Evolutionary conservation across 1,140 invertebrate genomes (phyloP), one percentile per base, ranked within the genome.

Genomic region (Tenebrio molitor): DNA sequence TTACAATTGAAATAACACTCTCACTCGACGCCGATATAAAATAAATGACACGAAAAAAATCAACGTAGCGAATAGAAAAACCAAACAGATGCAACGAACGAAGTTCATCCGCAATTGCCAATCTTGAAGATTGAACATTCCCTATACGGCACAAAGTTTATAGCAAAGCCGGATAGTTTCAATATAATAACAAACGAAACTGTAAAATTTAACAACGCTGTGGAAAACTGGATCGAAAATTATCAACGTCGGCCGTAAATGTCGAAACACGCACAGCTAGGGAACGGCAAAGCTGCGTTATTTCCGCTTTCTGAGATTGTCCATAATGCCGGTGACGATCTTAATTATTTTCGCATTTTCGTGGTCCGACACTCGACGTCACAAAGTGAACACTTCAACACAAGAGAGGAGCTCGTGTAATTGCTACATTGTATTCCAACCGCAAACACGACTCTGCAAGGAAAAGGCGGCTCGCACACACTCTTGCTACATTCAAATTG

Each of bases 311-410:
- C 21, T 58, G n/a, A 29, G 23, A 58, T 29, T 29, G 8, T 8
- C 50, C 8, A 14, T 25, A 21, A 15, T 58, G 12, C n/a, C n/a
- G n/a, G n/a, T 25, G n/a, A 58, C 3, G 50, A 58, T 58, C 29
- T 29, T 58, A 29, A 58, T 58, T 58, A 58, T 29, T 58, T 58
- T 58, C 21, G 15, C 17, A 50, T 50, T 50, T 50, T 17, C 44
- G 44, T n/a, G n/a, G n/a, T n/a, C n/a, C n/a, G n/a, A n/a, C n/a
- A 50, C n/a, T 50, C 16, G 44, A 50, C 44, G 19, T 50, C 50
- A 29, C 23, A 58, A 58, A 58, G 29, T 58, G 50, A 58, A 29
- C 23, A 58, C 5, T 50, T 50, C 44, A 50, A 50, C 44, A 50
- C 44, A 50, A 50, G 16, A 50, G 44, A 50, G 23, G 29, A 58